Conservation (phyloP, 2,888 invertebrate genomes). For the Peribatodes rhomboidaria region DNA sequence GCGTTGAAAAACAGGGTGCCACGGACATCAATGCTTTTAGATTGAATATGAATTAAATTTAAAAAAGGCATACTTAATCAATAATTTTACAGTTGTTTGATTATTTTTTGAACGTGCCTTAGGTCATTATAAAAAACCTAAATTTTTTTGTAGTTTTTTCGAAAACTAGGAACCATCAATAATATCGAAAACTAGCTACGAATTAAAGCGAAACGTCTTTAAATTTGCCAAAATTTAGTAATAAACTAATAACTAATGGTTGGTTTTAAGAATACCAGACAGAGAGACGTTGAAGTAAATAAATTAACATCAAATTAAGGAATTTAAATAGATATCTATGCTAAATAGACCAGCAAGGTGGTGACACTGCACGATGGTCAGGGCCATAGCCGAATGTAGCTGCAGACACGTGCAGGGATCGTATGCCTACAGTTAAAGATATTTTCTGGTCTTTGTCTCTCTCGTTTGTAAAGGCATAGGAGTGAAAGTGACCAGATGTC, state of each 20-base stretch:
- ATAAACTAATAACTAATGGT: not conserved
- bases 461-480: too few relatives aligned
- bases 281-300: not conserved
- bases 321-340: not conserved
- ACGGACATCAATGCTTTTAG: too few relatives aligned
- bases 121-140: not conserved
- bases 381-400: too few relatives aligned
- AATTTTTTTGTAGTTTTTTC: not conserved
- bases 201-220: not conserved
- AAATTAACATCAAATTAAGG: not conserved
- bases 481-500: too few relatives aligned
- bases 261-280: not conserved
- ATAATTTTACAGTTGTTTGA: not conserved
- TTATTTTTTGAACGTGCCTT: not conserved
- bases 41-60: too few relatives aligned
- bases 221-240: not conserved
- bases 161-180: not conserved
- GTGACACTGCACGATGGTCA: not conserved
- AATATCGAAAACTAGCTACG: not conserved
- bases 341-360: not conserved
- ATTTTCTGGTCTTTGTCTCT: too few relatives aligned
- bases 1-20: too few relatives aligned
- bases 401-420: too few relatives aligned
- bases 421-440: too few relatives aligned
- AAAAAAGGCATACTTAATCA: too few relatives aligned